phyloP scores from a whole-genome alignment of 2,797 vertebrate genomes.

The Pantherophis alleghaniensis region DNA sequence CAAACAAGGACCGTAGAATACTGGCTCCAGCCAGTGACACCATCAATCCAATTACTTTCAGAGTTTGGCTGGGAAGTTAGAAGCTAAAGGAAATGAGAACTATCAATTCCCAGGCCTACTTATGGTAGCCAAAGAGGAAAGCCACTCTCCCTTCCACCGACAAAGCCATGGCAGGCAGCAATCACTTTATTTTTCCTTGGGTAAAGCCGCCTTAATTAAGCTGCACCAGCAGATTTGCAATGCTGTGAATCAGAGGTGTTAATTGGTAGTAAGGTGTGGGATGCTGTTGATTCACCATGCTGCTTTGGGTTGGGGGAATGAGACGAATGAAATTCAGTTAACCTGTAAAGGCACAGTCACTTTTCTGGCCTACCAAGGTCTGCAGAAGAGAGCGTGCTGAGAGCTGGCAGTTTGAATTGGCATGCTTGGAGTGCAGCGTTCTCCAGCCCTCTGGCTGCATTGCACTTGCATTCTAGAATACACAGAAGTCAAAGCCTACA shows the following conservation, averaged over 20 bases:
- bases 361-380: not conserved
- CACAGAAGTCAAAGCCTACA: not conserved
- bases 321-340: not conserved
- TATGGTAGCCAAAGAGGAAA: not conserved
- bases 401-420: not conserved
- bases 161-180: not conserved
- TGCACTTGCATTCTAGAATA: not conserved
- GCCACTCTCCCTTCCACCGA: not conserved
- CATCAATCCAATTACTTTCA: conserved; percentile 25
- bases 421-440: not conserved
- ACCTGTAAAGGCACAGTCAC: not conserved
- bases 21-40: not conserved
- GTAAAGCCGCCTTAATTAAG: conserved; percentile 9
- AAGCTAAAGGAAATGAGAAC: not conserved
- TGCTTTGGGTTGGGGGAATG: not conserved
- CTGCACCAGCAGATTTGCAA: conserved; percentile 17
- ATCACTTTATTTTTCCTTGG: not conserved
- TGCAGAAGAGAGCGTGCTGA: not conserved
- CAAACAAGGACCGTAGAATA: not conserved
- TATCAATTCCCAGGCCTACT: not conserved
- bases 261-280: conserved; percentile 23
- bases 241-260: conserved; percentile 23
- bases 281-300: not conserved
- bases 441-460: not conserved
- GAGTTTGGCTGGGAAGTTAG: not conserved